Base-by-base conservation (phyloP, 2,888 invertebrate genomes). In the Leistus spinibarbis region DNA sequence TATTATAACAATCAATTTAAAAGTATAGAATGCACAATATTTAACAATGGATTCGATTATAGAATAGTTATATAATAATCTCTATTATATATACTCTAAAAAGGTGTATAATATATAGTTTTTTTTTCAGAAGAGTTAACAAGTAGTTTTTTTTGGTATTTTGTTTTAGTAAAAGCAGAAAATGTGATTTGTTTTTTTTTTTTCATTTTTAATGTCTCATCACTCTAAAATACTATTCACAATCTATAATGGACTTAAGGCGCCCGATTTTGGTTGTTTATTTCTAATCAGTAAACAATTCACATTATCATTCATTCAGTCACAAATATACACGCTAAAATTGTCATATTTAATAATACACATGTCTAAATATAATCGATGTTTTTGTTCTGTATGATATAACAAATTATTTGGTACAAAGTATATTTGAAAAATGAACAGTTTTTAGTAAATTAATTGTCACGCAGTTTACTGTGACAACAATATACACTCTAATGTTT, bases 181-280 rank as follows among this genome's bases (percentile, higher is more conserved):
- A 74, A 74, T 74, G 74, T 74, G 74, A 74, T 74, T 74, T 74
- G 60, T 74, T 71, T 67, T 73, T 40, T 19, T 19, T 40, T 20
- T 22, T 63, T n/a, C n/a, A n/a, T 16, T 17, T 24, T 74, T 60
- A 74, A 74, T 74, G 74, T 64, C 64, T 62, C 63, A 67, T 74
- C 67, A 68, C 74, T 72, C 72, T 71, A 77, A 79, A 70, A 77
- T 76, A 77, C 78, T 77, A 78, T 76, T 77, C 76, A 77, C 77
- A 78, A 79, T 77, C 76, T 78, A 79, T 77, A 76, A 76, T 76
- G 77, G 77, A 70, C 77, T 70, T 22, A 70, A 62, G 60, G 60
- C 72, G 76, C 76, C 77, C 77, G 73, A 54, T n/a, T 63, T 19
- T 60, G 68, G 54, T 67, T 64, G 67, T 56, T 65, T 71, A 54